These are phyloP conservation scores for Caenorhabditis angaria DNA, from an alignment of 2,888 invertebrate genomes.

Conservation along the genomic window DNA sequence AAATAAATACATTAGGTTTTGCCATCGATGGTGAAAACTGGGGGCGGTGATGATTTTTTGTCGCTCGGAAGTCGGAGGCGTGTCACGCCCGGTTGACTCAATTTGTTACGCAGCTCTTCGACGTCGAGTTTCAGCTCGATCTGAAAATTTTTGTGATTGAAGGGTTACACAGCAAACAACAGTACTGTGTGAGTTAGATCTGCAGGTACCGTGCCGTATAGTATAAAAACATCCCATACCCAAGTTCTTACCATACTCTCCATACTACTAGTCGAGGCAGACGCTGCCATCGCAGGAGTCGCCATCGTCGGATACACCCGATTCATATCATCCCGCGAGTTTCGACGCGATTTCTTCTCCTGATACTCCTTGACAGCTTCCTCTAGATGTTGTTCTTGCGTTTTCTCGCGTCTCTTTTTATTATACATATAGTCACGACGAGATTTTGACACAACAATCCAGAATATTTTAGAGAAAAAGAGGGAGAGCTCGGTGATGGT, in stretches of 20 bases:
- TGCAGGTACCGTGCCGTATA: too few species aligned
- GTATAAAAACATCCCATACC: too few species aligned
- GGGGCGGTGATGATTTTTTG: too few species aligned
- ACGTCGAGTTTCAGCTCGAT: constrained; percentile 45
- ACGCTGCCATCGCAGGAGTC: too few species aligned
- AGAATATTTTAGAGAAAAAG: constrained; percentile 64
- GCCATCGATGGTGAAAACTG: too few species aligned
- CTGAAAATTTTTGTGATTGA: constrained; percentile 16
- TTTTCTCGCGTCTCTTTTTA: constrained; percentile 49
- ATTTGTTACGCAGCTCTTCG: constrained; percentile 32
- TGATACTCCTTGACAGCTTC: constrained; percentile 37
- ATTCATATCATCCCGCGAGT: neutral
- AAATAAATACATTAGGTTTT: too few species aligned
- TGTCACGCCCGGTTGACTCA: constrained; percentile 24
- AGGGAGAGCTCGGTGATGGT: constrained; percentile 65
- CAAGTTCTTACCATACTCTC: neutral
- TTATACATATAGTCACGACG: constrained; percentile 54
- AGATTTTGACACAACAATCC: constrained; percentile 63
- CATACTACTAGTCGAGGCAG: neutral
- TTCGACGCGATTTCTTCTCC: constrained; percentile 4
- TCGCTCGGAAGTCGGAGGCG: constrained; percentile 24
- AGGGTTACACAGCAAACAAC: too few species aligned
- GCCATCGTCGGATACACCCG: neutral
- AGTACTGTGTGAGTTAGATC: too few species aligned
- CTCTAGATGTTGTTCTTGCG: constrained; percentile 37